Conservation (phyloP, 2,797 vertebrate species). For the Malacoraja senta region DNA sequence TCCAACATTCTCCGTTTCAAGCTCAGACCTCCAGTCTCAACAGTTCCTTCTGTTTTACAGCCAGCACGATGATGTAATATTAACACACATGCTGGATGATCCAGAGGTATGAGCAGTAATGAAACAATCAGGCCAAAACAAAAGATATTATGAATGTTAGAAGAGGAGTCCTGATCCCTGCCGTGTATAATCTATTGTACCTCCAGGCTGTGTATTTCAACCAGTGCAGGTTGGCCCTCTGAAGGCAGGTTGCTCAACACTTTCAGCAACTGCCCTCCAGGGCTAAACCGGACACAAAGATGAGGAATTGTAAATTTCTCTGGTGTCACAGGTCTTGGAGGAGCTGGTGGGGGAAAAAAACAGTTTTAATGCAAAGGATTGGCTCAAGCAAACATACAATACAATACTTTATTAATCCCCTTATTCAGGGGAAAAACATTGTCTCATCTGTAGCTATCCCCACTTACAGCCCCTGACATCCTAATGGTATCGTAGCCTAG, state of each 20-base stretch:
- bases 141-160: not conserved
- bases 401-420: too few species aligned
- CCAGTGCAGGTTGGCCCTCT: slow-evolving; percentile 89
- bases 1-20: too few species aligned
- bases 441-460: too few species aligned
- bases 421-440: too few species aligned
- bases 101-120: not conserved
- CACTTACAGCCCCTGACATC: not conserved
- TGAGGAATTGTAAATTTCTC: slow-evolving; percentile 89
- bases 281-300: slow-evolving; percentile 83
- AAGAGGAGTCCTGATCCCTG: not conserved
- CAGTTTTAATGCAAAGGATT: not conserved
- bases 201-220: slow-evolving; percentile 91
- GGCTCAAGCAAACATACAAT: not conserved
- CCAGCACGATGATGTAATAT: not conserved
- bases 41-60: too few species aligned
- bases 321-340: slow-evolving; percentile 79
- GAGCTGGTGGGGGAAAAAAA: slow-evolving; percentile 52
- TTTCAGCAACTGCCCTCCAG: slow-evolving; percentile 84
- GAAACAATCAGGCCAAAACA: too few species aligned
- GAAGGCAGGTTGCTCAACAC: slow-evolving; percentile 87
- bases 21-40: too few species aligned
- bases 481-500: not conserved
- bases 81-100: not conserved
- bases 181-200: slow-evolving; percentile 50